Percentiles rank a stretch among this genome's conserved stretches.
phyloP scores from a whole-genome alignment of 2,888 invertebrate species.

The Eupeodes latifasciatus region DNA sequence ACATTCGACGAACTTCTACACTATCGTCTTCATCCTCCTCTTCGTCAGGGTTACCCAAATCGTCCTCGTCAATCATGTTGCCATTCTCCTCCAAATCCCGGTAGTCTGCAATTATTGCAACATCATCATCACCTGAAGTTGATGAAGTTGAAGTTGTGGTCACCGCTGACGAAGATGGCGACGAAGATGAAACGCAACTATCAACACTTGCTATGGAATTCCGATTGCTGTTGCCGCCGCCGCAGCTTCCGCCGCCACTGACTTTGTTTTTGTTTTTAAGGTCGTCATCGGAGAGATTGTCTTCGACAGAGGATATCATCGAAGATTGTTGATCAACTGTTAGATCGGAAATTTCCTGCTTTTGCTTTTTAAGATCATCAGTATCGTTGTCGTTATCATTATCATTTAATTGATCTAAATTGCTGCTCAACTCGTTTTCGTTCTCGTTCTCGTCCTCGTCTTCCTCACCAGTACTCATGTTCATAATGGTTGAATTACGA shows the following conservation, averaged over 20 bases:
- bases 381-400: conserved; percentile 27
- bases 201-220: conserved; percentile 83
- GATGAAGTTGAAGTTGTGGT: conserved; percentile 77
- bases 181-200: conserved; percentile 81
- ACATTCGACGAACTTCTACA: conserved; percentile 77
- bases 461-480: conserved; percentile 44
- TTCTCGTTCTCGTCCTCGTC: conserved; percentile 2
- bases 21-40: conserved; percentile 77
- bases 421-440: conserved; percentile 41
- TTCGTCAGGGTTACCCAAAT: conserved; percentile 61
- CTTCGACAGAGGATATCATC: conserved; percentile 68
- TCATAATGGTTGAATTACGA: conserved; percentile 57
- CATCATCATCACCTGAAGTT: conserved; percentile 79
- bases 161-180: conserved; percentile 79
- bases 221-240: conserved; percentile 78
- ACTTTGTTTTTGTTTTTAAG: conserved; percentile 66
- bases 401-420: conserved; percentile 68
- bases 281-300: conserved; percentile 73
- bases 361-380: conserved; percentile 64
- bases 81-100: conserved; percentile 82
- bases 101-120: conserved; percentile 80
- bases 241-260: no score
- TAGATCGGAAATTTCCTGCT: conserved; percentile 51
- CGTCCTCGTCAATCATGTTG: conserved; percentile 79
- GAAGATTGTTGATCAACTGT: conserved; percentile 63